These are phyloP conservation scores for Goniozus legneri DNA, from an alignment of 1,140 invertebrate species.

Conservation along the genomic window DNA sequence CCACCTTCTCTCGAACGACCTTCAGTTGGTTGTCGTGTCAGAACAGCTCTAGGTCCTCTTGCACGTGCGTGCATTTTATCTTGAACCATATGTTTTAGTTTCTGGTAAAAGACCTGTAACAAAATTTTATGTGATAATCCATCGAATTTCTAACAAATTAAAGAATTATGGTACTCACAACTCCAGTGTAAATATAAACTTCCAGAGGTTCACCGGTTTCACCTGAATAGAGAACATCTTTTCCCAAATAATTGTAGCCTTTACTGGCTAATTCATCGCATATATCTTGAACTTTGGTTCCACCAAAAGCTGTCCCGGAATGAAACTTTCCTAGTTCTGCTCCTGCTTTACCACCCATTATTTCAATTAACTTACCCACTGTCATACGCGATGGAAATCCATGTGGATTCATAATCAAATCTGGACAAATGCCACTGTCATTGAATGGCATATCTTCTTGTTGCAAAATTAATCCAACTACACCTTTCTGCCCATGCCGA, in stretches of 20 bases:
- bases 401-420: constrained; percentile 99
- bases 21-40: constrained; percentile 97
- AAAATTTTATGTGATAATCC: background rate
- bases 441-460: constrained; percentile 99
- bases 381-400: constrained; percentile 99
- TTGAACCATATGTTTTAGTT: constrained; percentile 99
- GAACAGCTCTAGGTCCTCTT: constrained; percentile 86
- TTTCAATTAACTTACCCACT: constrained; percentile 96
- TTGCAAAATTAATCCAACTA: constrained; percentile 88
- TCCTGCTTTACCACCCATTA: constrained; percentile 94
- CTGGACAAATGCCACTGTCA: constrained; percentile 92
- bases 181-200: constrained; percentile 97
- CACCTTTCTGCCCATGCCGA: constrained; percentile 97
- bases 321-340: constrained; percentile 91
- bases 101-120: constrained; percentile 84
- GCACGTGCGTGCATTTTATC: constrained; percentile 99
- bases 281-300: constrained; percentile 84
- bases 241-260: constrained; percentile 96
- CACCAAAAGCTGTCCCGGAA: constrained; percentile 95
- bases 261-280: constrained; percentile 79
- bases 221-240: constrained; percentile 96
- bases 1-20: constrained; percentile 97
- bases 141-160: background rate
- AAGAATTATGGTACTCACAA: constrained; percentile 65
- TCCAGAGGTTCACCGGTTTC: constrained; percentile 90